Evolutionary conservation across 2,888 invertebrate genomes (phyloP).

Genomic region (Drosophila tripunctata): DNA sequence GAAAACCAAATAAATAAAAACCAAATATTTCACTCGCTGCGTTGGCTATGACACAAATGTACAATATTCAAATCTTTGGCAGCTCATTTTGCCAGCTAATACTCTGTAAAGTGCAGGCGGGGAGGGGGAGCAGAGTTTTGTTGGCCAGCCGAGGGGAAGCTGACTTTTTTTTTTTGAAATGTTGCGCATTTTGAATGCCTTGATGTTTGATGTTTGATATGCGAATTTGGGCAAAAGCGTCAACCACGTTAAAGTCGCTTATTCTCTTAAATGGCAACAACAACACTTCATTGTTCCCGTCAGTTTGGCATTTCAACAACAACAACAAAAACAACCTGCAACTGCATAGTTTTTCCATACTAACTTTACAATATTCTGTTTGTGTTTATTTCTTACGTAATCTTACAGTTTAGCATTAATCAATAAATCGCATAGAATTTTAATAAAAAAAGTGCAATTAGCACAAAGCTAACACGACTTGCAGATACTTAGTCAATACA

Average conservation of each 20-base stretch:
- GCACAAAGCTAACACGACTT: neutral
- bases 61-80: slow-evolving; percentile 73
- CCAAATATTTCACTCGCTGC: slow-evolving; percentile 54
- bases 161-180: too few relatives aligned
- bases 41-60: slow-evolving; percentile 58
- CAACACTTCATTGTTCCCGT: slow-evolving; percentile 48
- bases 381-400: slow-evolving; percentile 15
- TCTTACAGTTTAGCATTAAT: slow-evolving; percentile 7
- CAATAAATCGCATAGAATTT: slow-evolving; percentile 1
- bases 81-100: slow-evolving; percentile 58
- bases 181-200: slow-evolving; percentile 66
- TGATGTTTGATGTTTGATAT: slow-evolving; percentile 73
- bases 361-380: slow-evolving; percentile 1
- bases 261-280: slow-evolving; percentile 53
- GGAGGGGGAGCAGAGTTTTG: neutral
- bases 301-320: slow-evolving; percentile 23
- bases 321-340: slow-evolving; percentile 18
- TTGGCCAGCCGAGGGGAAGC: too few relatives aligned
- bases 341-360: slow-evolving; percentile 17
- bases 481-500: too few relatives aligned
- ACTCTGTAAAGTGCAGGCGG: slow-evolving; percentile 19
- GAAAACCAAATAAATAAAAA: slow-evolving; percentile 17
- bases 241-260: slow-evolving; percentile 40
- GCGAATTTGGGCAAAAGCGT: slow-evolving; percentile 75
- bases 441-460: neutral